Evolutionary conservation across 1,140 invertebrate genomes (phyloP).

Genomic region (Heliothis virescens): DNA sequence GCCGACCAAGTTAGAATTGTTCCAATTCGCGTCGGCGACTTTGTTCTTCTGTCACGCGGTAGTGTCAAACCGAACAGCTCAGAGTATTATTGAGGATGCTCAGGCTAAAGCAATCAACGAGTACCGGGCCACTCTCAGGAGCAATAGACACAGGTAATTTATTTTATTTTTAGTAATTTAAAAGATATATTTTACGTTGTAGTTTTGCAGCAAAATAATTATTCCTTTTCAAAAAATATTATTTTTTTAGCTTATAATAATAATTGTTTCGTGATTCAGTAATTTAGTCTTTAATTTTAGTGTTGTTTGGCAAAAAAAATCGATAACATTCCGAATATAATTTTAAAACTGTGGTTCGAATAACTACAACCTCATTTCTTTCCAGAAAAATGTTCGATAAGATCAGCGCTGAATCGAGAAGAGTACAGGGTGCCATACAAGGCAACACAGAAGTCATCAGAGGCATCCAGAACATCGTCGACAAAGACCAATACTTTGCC

Average conservation of each 20-base stretch:
- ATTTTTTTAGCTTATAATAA: too few relatives aligned
- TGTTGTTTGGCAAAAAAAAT: too few relatives aligned
- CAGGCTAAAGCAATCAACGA: slow-evolving; percentile 79
- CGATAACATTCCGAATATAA: too few relatives aligned
- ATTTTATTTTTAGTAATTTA: too few relatives aligned
- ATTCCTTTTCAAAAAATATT: too few relatives aligned
- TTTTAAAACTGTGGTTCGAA: too few relatives aligned
- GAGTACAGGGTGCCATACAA: slow-evolving; percentile 72
- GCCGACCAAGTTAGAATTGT: slow-evolving; percentile 77
- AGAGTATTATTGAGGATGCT: slow-evolving; percentile 78
- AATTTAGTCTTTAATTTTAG: too few relatives aligned
- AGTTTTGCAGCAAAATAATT: neutral
- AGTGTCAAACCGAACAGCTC: slow-evolving; percentile 76
- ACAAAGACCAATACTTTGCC: slow-evolving; percentile 82
- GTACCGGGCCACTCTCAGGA: slow-evolving; percentile 73
- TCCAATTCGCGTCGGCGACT: slow-evolving; percentile 78
- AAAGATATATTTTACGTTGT: neutral
- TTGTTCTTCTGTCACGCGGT: slow-evolving; percentile 81
- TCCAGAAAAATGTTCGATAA: slow-evolving; percentile 83
- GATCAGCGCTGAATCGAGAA: slow-evolving; percentile 76
- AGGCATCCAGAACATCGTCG: slow-evolving; percentile 76
- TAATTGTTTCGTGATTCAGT: too few relatives aligned
- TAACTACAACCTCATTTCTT: slow-evolving; percentile 1
- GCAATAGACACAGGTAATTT: slow-evolving; percentile 75
- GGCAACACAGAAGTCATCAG: slow-evolving; percentile 82